These are phyloP conservation scores for Tineola bisselliella DNA, from an alignment of 2,888 invertebrate species.

Conservation along the genomic window DNA sequence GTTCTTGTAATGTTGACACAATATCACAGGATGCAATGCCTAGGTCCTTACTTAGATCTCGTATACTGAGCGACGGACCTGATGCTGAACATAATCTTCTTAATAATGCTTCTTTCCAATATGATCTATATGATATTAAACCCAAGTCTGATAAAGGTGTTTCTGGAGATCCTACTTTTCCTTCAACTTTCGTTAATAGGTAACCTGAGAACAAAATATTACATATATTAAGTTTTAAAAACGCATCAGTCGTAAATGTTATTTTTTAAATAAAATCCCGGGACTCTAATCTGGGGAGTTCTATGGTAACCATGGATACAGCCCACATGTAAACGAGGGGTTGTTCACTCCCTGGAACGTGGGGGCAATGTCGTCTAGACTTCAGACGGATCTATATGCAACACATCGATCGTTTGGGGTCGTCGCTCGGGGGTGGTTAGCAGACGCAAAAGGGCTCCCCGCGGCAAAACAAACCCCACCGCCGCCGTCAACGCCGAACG, in stretches of 20 bases:
- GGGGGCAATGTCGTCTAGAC: conserved; percentile 43
- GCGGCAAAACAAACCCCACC: conserved; percentile 44
- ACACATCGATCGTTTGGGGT: conserved; percentile 46
- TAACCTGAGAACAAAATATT: conserved; percentile 76
- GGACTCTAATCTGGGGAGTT: not conserved
- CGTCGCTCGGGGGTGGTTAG: conserved; percentile 29
- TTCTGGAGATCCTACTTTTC: conserved; percentile 99
- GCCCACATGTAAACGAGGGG: not conserved
- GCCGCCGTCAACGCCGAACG: conserved; percentile 10
- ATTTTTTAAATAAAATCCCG: not conserved
- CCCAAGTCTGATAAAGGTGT: conserved; percentile 98
- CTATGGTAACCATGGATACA: not conserved
- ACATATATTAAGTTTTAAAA: no score
- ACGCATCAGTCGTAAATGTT: no score
- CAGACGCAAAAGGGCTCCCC: conserved; percentile 24
- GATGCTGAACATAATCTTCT: conserved; percentile 90
- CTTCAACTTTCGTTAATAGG: conserved; percentile 92
- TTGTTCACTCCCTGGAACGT: not conserved
- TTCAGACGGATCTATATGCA: conserved; percentile 62
- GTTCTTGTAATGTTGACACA: conserved; percentile 94
- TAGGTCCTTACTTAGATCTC: conserved; percentile 88
- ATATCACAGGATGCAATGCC: conserved; percentile 98
- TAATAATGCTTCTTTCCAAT: conserved; percentile 97
- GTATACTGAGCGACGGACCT: conserved; percentile 89
- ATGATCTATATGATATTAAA: conserved; percentile 95